A percentile compares a stretch with the other conserved stretches of the same genome.
Conservation (phyloP, 2,888 invertebrate genomes). For the Nymphalis urticae region DNA sequence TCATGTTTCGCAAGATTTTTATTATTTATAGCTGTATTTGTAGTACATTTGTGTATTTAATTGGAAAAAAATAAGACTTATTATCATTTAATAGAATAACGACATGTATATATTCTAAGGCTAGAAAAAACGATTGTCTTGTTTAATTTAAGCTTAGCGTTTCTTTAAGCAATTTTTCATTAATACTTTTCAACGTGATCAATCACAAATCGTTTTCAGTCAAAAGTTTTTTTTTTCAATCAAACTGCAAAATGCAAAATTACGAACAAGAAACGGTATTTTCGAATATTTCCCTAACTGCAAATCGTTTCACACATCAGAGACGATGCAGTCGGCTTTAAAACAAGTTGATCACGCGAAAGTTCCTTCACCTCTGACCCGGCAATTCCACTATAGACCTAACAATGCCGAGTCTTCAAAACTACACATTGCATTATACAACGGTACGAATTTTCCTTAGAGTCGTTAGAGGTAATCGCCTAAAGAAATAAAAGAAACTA, state of each 20-base stretch:
- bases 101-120: too few relatives aligned
- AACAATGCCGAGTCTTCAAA: conserved; percentile 27
- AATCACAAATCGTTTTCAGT: too few relatives aligned
- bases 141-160: too few relatives aligned
- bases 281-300: conserved; percentile 34
- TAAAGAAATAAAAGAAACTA: not conserved
- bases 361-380: conserved; percentile 75
- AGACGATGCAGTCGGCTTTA: conserved; percentile 62
- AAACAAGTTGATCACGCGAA: conserved; percentile 67
- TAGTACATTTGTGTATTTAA: too few relatives aligned
- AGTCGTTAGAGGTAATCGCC: conserved; percentile 11
- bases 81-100: too few relatives aligned
- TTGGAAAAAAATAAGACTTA: too few relatives aligned
- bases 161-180: too few relatives aligned
- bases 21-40: too few relatives aligned
- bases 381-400: conserved; percentile 39
- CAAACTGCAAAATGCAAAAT: conserved; percentile 9
- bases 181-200: not conserved
- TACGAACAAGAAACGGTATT: conserved; percentile 5
- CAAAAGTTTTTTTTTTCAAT: too few relatives aligned
- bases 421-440: conserved; percentile 22
- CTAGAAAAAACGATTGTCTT: too few relatives aligned
- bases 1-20: too few relatives aligned
- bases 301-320: conserved; percentile 53
- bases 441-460: conserved; percentile 11